Evolutionary conservation across 2,888 invertebrate genomes (phyloP).

Genomic region (Stratiomys singularior): DNA sequence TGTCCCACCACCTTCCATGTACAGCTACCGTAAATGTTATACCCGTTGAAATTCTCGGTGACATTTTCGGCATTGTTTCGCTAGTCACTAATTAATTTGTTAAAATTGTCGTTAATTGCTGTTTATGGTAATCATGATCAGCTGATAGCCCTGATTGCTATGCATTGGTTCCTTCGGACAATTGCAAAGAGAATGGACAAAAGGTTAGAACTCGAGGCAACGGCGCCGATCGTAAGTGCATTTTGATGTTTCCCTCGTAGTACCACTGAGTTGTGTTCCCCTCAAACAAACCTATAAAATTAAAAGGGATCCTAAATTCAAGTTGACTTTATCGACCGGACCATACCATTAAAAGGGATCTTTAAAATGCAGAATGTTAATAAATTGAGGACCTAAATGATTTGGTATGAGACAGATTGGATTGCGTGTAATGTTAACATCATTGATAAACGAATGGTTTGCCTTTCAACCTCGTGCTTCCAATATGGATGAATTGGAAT

Average conservation of each 20-base stretch:
- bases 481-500: too few relatives aligned
- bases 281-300: too few relatives aligned
- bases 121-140: constrained; percentile 41
- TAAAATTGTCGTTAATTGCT: constrained; percentile 42
- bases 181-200: neutral
- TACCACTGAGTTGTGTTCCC: too few relatives aligned
- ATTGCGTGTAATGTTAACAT: too few relatives aligned
- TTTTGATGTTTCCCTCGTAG: neutral
- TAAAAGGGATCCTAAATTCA: too few relatives aligned
- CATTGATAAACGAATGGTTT: too few relatives aligned
- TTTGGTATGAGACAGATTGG: too few relatives aligned
- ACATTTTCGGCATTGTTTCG: constrained; percentile 49
- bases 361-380: too few relatives aligned
- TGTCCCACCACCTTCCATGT: constrained; percentile 15
- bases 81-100: constrained; percentile 50
- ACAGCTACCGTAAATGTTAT: constrained; percentile 33
- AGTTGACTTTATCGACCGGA: too few relatives aligned
- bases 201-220: neutral
- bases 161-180: neutral
- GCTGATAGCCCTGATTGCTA: constrained; percentile 39
- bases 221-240: constrained; percentile 1
- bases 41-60: constrained; percentile 40
- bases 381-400: too few relatives aligned
- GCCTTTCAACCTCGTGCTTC: too few relatives aligned
- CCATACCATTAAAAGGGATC: too few relatives aligned